Evolutionary conservation across 23 tunicate genomes (phyloP).

Genomic region (Clavelina lepadiformis): DNA sequence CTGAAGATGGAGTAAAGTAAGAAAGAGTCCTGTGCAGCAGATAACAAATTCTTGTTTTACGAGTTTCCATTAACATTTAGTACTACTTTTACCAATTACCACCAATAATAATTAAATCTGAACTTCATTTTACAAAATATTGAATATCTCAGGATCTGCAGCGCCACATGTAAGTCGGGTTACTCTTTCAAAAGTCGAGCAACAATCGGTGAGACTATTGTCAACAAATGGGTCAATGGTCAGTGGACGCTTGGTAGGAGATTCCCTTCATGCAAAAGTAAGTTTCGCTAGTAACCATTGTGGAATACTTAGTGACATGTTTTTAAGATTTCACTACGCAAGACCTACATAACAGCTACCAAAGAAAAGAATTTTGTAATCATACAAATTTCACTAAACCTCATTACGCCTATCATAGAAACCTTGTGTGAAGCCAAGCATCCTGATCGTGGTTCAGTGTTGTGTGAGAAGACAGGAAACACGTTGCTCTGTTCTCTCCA

Average conservation of each 20-base stretch:
- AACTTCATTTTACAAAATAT: no score
- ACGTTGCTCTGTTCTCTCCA: conserved; percentile 57
- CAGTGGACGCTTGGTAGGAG: conserved; percentile 51
- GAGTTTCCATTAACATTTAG: no score
- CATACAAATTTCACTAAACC: no score
- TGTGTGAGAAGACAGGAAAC: conserved; percentile 52
- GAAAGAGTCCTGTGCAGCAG: no score
- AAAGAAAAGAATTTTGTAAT: no score
- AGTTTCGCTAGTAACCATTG: neutral
- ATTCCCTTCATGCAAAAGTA: conserved; percentile 74
- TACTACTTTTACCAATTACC: no score
- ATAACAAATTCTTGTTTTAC: no score
- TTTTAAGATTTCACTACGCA: neutral
- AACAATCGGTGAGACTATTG: conserved; percentile 34
- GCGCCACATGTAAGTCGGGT: conserved; percentile 94
- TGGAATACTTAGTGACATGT: no score
- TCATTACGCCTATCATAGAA: conserved; percentile 42
- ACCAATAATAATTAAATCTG: no score
- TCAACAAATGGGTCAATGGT: conserved; percentile 51
- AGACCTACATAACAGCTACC: no score
- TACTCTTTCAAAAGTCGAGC: conserved; percentile 68
- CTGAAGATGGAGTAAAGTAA: conserved; percentile 69
- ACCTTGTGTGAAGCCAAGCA: conserved; percentile 60
- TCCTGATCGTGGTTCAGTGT: conserved; percentile 51
- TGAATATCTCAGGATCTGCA: conserved; percentile 89